Conservation (phyloP, 2,888 invertebrate genomes). For the Tethea ocularis region DNA sequence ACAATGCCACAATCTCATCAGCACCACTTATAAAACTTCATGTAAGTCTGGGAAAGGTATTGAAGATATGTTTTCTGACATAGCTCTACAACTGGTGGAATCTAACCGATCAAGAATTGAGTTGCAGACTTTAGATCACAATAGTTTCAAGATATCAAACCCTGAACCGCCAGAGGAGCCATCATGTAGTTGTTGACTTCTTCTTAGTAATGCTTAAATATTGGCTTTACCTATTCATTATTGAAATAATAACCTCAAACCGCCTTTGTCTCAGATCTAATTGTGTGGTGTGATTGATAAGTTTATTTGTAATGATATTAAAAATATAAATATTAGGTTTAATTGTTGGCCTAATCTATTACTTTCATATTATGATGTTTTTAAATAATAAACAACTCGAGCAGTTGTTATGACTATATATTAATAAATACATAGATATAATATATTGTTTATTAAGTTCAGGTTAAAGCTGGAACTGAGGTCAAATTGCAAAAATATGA, state of each 20-base stretch:
- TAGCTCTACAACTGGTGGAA: conserved; percentile 91
- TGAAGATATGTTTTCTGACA: conserved; percentile 95
- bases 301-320: no score
- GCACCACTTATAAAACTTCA: conserved; percentile 94
- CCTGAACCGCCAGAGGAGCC: conserved; percentile 83
- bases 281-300: neutral
- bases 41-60: conserved; percentile 94
- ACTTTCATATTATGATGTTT: neutral
- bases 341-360: neutral
- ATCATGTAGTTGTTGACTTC: conserved; percentile 70
- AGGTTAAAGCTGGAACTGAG: no score
- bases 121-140: conserved; percentile 89
- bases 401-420: no score
- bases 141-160: conserved; percentile 89
- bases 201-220: conserved; percentile 20
- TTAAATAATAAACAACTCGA: no score
- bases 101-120: conserved; percentile 93
- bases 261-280: neutral
- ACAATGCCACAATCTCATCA: conserved; percentile 95
- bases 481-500: no score
- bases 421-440: no score
- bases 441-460: no score
- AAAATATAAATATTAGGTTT: neutral
- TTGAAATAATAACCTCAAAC: neutral
- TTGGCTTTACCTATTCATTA: conserved; percentile 11